A percentile compares a stretch with the other conserved stretches of the same genome.
phyloP scores from a whole-genome alignment of 2,113 vertebrate genomes.

The Coreoperca whiteheadi region DNA sequence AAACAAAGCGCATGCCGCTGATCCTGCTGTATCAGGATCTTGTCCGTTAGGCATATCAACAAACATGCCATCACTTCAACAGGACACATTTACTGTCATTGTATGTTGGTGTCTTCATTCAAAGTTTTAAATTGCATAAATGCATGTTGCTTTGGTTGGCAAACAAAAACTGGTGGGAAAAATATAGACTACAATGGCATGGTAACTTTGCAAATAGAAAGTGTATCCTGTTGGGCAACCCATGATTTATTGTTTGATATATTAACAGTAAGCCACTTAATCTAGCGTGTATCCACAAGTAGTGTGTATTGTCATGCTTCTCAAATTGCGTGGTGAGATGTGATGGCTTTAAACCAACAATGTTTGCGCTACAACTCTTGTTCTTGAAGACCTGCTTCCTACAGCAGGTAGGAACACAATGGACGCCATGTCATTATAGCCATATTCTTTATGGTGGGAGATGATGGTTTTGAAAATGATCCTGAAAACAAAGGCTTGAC shows the following conservation, averaged over 20 bases:
- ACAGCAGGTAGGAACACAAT: constrained; percentile 62
- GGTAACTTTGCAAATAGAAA: constrained; percentile 35
- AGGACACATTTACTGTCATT: constrained; percentile 51
- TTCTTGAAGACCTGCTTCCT: constrained; percentile 60
- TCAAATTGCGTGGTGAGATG: constrained; percentile 4
- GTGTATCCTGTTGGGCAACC: constrained; percentile 52
- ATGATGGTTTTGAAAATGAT: constrained; percentile 76
- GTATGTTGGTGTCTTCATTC: constrained; percentile 40
- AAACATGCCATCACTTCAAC: constrained; percentile 68
- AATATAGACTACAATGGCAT: constrained; percentile 8
- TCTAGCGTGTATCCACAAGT: not conserved
- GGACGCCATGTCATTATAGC: constrained; percentile 56
- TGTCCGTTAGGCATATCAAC: constrained; percentile 84
- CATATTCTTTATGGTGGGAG: constrained; percentile 69
- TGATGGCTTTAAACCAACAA: constrained; percentile 24
- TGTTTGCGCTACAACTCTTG: constrained; percentile 42
- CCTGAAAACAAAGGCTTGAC: constrained; percentile 69
- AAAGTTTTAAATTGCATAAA: constrained; percentile 8
- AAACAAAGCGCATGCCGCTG: constrained; percentile 78
- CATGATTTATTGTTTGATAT: constrained; percentile 21
- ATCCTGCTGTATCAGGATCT: constrained; percentile 88
- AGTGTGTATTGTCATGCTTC: not conserved
- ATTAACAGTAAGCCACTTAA: constrained; percentile 4
- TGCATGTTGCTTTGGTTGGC: constrained; percentile 25
- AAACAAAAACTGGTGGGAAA: constrained; percentile 59